Base-by-base conservation (phyloP, 2,797 vertebrate genomes). In the Mormyrops boulengeri region DNA sequence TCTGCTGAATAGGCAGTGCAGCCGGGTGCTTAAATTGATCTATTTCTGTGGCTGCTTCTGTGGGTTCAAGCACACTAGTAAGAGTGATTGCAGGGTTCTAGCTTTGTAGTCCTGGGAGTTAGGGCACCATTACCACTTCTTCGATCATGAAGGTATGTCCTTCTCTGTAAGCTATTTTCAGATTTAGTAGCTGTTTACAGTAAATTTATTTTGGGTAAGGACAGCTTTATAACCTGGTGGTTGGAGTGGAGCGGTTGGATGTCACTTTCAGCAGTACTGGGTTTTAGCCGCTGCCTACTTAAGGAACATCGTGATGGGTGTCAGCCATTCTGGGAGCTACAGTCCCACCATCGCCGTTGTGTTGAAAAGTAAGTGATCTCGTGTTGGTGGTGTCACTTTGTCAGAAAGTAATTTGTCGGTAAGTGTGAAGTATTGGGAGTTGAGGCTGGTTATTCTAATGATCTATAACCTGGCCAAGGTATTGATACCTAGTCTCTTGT, bases 271-370 rank as follows among this genome's bases (percentile, higher is more conserved):
- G 57, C 34, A 19, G 14, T 41, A 19, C 34, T 77, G 34, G 69
- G 34, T 38, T 77, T 77, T n/a, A 66, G 57, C 34, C 6, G 19
- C 9, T n/a, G 38, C 11, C 8, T 47, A 22, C 4, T 44, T 69
- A 89, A 60, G 50, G 88, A 66, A 41, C 55, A 86, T 66, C 41
- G 49, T 88, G 9, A 96, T 96, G 96, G 96, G 96, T 92, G 96
- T 96, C 55, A 93, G 95, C 62, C 96, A 95, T 93, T 96, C 96
- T 44, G 95, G 95, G 91, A 94, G 95, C 92, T 95, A 93, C 92
- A 93, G 85, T 90, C 95, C 94, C 91, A 92, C 94, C 0, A 92
- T 94, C 85, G 94, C 90, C 91, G 94, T 95, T 89, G 69, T 95
- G 86, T 91, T 94, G 69, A 95, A 93, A 94, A 93, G 95, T 96